Conservation (phyloP, 2,888 invertebrate genomes). For the Lepidocyrtinus sp. region DNA sequence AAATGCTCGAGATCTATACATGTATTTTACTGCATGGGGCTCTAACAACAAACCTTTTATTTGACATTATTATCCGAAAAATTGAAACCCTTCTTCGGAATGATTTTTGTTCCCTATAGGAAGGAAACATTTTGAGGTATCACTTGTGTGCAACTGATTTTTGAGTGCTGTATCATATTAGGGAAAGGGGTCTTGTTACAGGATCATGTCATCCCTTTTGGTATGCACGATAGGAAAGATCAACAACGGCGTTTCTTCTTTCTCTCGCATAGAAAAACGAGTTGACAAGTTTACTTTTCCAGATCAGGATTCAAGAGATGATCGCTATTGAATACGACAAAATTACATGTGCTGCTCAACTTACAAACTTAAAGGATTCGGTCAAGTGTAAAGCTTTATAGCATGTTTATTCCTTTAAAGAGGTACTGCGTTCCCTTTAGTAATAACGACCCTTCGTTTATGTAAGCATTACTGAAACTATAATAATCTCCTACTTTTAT, state of each 20-base stretch:
- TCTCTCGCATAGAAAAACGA: constrained; percentile 38
- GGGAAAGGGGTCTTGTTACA: constrained; percentile 47
- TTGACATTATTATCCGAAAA: constrained; percentile 67
- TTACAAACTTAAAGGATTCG: not conserved
- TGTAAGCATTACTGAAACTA: no score
- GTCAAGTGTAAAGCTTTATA: constrained; percentile 48
- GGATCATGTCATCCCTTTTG: constrained; percentile 31
- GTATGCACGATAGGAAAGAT: constrained; percentile 51
- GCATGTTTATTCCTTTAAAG: not conserved
- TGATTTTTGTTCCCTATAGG: constrained; percentile 27
- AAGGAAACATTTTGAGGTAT: constrained; percentile 52
- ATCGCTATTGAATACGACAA: constrained; percentile 36
- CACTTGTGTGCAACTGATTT: constrained; percentile 34
- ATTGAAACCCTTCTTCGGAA: constrained; percentile 40
- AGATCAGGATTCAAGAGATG: constrained; percentile 54
- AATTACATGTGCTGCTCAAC: not conserved
- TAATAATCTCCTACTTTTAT: no score
- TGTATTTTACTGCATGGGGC: constrained; percentile 50
- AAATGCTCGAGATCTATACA: not conserved
- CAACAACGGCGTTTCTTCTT: constrained; percentile 52
- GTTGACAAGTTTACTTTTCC: constrained; percentile 61
- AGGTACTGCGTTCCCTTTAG: no score
- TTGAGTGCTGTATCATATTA: constrained; percentile 41
- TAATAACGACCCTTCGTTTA: no score
- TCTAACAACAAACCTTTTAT: constrained; percentile 67